Percentiles rank a stretch among this genome's conserved stretches.
Conservation (phyloP, 2,797 vertebrate genomes). For the Zalophus californianus region DNA sequence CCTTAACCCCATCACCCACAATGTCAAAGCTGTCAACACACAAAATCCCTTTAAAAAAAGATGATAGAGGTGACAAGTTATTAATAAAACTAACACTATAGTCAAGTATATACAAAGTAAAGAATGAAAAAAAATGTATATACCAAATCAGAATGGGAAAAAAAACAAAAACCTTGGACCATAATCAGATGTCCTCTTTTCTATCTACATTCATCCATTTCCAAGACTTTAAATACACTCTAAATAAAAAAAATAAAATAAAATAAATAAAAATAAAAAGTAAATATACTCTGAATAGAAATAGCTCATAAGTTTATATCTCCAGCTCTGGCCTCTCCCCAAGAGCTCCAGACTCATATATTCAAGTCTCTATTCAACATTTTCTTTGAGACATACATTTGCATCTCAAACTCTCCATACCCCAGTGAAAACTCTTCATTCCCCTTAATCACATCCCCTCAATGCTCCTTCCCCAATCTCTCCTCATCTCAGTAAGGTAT, state of each 20-base stretch:
- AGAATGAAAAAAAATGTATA: constrained; percentile 17
- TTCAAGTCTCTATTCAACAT: neutral
- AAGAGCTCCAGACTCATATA: neutral
- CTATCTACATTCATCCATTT: neutral
- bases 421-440: neutral
- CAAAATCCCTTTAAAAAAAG: constrained; percentile 91
- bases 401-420: neutral
- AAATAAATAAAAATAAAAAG: no score
- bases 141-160: neutral
- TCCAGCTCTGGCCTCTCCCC: neutral
- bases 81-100: neutral
- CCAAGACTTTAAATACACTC: neutral
- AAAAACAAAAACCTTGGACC: neutral
- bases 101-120: neutral
- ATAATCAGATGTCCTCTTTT: neutral
- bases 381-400: neutral
- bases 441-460: neutral
- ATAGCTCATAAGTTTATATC: neutral
- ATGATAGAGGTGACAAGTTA: neutral
- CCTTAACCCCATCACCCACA: constrained; percentile 96
- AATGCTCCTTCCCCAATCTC: neutral
- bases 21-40: constrained; percentile 97
- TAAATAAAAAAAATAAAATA: neutral
- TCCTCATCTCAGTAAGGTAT: neutral
- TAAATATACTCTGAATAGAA: neutral